phyloP scores from a whole-genome alignment of 2,797 vertebrate species.

The Acanthiza pusilla region DNA sequence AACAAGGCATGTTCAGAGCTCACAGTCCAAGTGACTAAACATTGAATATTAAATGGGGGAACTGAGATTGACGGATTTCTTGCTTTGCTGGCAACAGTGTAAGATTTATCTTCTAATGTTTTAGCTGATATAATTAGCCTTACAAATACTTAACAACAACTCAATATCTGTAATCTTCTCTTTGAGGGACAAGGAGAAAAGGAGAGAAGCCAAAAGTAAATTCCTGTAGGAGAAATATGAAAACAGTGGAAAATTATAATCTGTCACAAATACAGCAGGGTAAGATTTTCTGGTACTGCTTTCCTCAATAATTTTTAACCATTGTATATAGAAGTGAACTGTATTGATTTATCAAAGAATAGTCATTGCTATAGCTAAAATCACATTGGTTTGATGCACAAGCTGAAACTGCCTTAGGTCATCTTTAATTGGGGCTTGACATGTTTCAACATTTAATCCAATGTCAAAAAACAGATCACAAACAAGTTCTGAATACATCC shows the following conservation, averaged over 20 bases:
- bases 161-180: not conserved
- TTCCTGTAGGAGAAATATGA: not conserved
- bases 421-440: not conserved
- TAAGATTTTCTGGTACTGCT: not conserved
- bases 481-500: not conserved
- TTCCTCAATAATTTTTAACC: not conserved
- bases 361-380: not conserved
- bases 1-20: not conserved
- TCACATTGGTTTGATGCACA: not conserved
- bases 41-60: not conserved
- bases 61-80: not conserved
- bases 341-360: not conserved
- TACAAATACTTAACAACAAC: not conserved
- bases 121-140: not conserved
- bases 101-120: not conserved
- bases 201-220: not conserved
- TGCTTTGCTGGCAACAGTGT: not conserved
- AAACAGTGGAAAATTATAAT: not conserved
- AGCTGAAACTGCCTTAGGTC: constrained; percentile 6
- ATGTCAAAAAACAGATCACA: constrained; percentile 1
- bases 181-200: not conserved
- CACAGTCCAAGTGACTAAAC: not conserved
- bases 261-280: not conserved
- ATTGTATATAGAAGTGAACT: not conserved
- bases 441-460: not conserved